phyloP scores from a whole-genome alignment of 2,113 vertebrate genomes.

The Mustelus asterias region DNA sequence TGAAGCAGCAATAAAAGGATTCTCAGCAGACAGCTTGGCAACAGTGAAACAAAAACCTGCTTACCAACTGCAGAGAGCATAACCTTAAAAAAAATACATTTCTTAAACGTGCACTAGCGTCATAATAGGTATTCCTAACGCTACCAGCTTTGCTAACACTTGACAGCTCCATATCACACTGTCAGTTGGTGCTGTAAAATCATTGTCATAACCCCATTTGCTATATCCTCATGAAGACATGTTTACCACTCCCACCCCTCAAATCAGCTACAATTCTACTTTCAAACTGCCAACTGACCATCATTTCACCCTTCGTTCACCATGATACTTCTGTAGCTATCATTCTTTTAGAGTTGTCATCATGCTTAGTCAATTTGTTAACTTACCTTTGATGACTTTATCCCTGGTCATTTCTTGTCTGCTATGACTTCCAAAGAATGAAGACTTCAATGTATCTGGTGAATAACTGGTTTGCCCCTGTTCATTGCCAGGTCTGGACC shows the following conservation, averaged over 20 bases:
- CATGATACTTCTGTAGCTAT: neutral
- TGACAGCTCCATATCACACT: neutral
- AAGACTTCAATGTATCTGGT: neutral
- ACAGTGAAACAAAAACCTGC: no score
- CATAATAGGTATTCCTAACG: neutral
- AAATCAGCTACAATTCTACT: neutral
- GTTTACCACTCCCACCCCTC: neutral
- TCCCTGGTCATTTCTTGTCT: neutral
- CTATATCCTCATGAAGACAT: neutral
- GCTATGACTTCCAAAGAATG: neutral
- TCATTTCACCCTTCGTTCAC: neutral
- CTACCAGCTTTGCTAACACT: neutral
- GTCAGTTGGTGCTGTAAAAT: neutral
- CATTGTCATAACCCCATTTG: neutral
- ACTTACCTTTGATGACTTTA: neutral
- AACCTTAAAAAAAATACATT: no score
- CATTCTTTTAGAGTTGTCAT: neutral
- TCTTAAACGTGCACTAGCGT: no score
- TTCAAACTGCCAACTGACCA: neutral
- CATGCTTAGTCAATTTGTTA: neutral
- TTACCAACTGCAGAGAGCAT: no score
- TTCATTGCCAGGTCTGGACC: neutral
- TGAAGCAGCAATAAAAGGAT: no score
- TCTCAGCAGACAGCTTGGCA: no score
- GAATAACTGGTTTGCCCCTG: neutral